A percentile compares a stretch with the other conserved stretches of the same genome.
These are phyloP conservation scores for Drosophila flavopinicola DNA, from an alignment of 2,888 invertebrate genomes.

Conservation along the genomic window DNA sequence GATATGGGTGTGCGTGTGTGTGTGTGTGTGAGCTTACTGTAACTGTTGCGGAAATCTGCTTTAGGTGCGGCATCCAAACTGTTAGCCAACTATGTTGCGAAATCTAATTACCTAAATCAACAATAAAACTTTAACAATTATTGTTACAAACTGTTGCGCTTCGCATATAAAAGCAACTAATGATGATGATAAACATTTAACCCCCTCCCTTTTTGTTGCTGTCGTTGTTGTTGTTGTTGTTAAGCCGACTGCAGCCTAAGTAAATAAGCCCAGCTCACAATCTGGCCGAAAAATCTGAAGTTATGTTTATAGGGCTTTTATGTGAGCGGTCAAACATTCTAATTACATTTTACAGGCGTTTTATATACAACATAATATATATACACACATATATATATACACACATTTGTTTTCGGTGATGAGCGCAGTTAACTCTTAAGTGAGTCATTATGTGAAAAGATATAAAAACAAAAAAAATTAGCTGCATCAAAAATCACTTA, in stretches of 20 bases:
- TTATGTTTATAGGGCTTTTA: constrained; percentile 11
- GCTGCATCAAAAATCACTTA: constrained; percentile 53
- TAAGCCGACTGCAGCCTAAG: constrained; percentile 35
- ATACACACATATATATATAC: too few relatives aligned
- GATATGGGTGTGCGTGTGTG: too few relatives aligned
- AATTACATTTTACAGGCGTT: constrained; percentile 15
- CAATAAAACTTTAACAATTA: constrained; percentile 61
- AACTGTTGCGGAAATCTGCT: constrained; percentile 48
- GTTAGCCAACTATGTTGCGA: constrained; percentile 10
- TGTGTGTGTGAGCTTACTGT: constrained; percentile 7
- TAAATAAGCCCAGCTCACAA: constrained; percentile 25
- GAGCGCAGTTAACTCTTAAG: not conserved
- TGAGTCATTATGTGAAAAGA: constrained; percentile 36
- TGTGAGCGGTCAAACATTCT: constrained; percentile 19
- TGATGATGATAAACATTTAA: constrained; percentile 23
- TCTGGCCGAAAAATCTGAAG: constrained; percentile 7
- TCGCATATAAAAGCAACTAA: constrained; percentile 12
- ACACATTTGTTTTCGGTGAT: not conserved
- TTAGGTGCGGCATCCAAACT: constrained; percentile 21
- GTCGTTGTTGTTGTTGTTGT: not conserved
- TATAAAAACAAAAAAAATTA: constrained; percentile 11
- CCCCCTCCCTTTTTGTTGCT: not conserved
- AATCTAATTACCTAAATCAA: constrained; percentile 60
- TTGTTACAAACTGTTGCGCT: constrained; percentile 9
- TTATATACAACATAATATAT: too few relatives aligned